Evolutionary conservation across 2,888 invertebrate genomes (phyloP).

Genomic region (Drosophila limbata): DNA sequence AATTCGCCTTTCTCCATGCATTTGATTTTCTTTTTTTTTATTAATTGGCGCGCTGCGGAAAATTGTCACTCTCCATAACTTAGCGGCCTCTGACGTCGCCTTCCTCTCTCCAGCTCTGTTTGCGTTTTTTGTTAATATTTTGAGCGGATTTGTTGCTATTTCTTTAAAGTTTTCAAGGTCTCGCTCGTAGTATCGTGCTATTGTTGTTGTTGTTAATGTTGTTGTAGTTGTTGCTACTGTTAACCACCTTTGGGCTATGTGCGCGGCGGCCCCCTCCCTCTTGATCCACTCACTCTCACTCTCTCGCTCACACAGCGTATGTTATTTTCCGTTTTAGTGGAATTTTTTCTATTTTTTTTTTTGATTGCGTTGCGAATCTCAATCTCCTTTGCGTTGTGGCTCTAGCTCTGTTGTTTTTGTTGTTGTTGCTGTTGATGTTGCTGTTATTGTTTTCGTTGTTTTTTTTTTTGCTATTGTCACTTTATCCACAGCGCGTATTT

Average conservation of each 20-base stretch:
- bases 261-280: conserved; percentile 31
- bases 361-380: conserved; percentile 77
- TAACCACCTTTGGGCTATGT: conserved; percentile 66
- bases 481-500: conserved; percentile 6
- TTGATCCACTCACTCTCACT: conserved; percentile 15
- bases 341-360: conserved; percentile 58
- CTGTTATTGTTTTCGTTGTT: conserved; percentile 40
- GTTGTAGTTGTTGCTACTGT: conserved; percentile 48
- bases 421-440: conserved; percentile 51
- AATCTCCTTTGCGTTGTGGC: conserved; percentile 67
- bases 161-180: conserved; percentile 79
- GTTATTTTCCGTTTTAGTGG: conserved; percentile 61
- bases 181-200: conserved; percentile 48
- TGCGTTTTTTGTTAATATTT: conserved; percentile 58
- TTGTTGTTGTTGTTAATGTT: conserved; percentile 32
- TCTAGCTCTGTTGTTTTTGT: conserved; percentile 46
- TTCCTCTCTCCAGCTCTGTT: conserved; percentile 44
- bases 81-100: conserved; percentile 36
- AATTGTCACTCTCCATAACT: conserved; percentile 79
- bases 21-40: conserved; percentile 36
- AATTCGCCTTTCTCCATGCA: conserved; percentile 40
- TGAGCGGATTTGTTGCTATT: conserved; percentile 58
- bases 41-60: conserved; percentile 67
- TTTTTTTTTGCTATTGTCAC: conserved; percentile 40
- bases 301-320: conserved; percentile 52